Evolutionary conservation across 2,888 invertebrate species (phyloP), one percentile per base, ranked within the genome.

Genomic region (Hyposoter dolosus): DNA sequence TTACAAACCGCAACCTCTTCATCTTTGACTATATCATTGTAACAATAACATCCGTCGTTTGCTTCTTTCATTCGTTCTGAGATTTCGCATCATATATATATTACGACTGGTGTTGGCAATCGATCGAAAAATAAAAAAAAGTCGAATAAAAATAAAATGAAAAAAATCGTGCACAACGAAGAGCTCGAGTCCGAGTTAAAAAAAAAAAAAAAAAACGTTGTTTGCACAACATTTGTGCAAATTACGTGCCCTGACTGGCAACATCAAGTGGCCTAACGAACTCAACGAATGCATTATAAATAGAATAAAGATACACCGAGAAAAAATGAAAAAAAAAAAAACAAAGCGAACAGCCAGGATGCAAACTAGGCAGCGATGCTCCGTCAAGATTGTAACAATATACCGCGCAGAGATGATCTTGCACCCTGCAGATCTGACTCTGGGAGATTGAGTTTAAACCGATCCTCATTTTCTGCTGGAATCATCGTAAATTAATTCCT

Each of bases 311-410:
- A 45, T 19, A 7, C 43, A 56, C 40, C 6, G 40, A 60, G 17
- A 28, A 40, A 35, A 60, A 74, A 23, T 10, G 28, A 75, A 75
- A 9, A 50, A 75, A 75, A 9, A 50, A 9, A 69, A 17, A 40
- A 40, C 9, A 40, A 40, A 35, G 40, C 17, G 6, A 23, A 45
- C 17, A 74, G 56, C 45, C 47, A 76, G 63, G 56, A 83, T 78
- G 65, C 77, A 80, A 69, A 45, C 56, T 74, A 68, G 28, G 45
- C 66, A 69, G 19, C 40, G 65, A 81, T 81, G 77, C 35, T 66
- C 7, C 65, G 47, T 32, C 53, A 45, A 81, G 69, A 79, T 83
- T 79, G 74, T 60, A 65, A 83, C 56, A 68, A 68, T 35, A 76
- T 76, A 45, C 60, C 32, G 68, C 56, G 68, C 45, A 43, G 68